Percentiles rank a stretch among this genome's conserved stretches.
Evolutionary conservation across 2,113 vertebrate species (phyloP).

Genomic region (Salvelinus namaycush): DNA sequence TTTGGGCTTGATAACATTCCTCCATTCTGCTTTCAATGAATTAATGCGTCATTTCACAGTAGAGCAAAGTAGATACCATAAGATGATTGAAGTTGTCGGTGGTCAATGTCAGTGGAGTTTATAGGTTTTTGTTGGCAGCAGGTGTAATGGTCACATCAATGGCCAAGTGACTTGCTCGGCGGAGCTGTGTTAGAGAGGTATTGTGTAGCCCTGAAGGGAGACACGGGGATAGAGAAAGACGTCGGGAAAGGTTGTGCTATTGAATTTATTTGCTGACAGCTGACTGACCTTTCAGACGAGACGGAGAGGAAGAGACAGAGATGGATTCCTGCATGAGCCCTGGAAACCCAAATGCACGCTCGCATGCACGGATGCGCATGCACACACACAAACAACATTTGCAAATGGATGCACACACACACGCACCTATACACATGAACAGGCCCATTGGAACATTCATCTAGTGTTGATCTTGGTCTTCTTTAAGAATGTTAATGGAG

Average conservation of each 20-base stretch:
- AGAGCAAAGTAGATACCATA: neutral
- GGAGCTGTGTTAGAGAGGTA: constrained; percentile 52
- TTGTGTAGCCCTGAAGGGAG: constrained; percentile 61
- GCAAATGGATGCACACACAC: neutral
- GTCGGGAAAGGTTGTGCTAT: constrained; percentile 72
- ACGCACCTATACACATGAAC: neutral
- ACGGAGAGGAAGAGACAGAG: constrained; percentile 49
- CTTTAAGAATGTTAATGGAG: too few relatives aligned
- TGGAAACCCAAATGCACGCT: neutral
- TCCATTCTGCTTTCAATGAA: neutral
- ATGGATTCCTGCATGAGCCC: constrained; percentile 52
- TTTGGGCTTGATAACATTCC: too few relatives aligned
- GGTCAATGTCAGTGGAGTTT: neutral
- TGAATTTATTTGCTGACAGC: constrained; percentile 73
- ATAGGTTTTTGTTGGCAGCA: constrained; percentile 23
- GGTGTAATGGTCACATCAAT: constrained; percentile 25
- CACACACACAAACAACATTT: too few relatives aligned
- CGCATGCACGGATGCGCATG: too few relatives aligned
- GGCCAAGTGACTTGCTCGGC: constrained; percentile 40
- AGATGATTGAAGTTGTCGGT: constrained; percentile 23
- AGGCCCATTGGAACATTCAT: neutral
- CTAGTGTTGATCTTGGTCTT: too few relatives aligned
- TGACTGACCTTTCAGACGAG: constrained; percentile 64
- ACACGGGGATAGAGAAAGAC: constrained; percentile 69
- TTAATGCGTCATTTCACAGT: neutral